Percentiles rank a stretch among this genome's conserved stretches.
Evolutionary conservation across 2,888 invertebrate genomes (phyloP).

Genomic region (Tridacna crocea): DNA sequence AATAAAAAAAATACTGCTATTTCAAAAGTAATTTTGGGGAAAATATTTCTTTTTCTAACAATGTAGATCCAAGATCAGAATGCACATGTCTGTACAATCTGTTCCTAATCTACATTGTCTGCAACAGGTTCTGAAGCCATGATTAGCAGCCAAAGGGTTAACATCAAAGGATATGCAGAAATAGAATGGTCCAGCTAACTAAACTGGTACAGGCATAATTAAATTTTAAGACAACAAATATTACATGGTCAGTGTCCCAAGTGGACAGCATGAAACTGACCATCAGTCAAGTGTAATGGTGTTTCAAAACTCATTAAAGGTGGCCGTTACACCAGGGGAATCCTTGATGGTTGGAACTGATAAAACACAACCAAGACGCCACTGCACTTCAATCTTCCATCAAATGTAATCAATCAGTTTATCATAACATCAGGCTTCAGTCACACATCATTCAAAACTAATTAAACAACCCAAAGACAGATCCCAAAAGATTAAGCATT

Average conservation of each 20-base stretch:
- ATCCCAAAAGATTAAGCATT: not conserved
- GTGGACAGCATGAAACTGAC: conserved; percentile 17
- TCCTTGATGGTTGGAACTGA: conserved; percentile 8
- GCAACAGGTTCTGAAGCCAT: too few relatives aligned
- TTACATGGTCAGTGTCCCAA: conserved; percentile 15
- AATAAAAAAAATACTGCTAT: too few relatives aligned
- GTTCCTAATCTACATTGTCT: too few relatives aligned
- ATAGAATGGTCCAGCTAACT: too few relatives aligned
- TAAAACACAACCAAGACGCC: conserved; percentile 17
- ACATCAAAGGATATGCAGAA: too few relatives aligned
- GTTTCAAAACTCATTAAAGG: conserved; percentile 48
- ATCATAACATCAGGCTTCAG: conserved; percentile 44
- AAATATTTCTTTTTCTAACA: too few relatives aligned
- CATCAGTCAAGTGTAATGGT: conserved; percentile 41
- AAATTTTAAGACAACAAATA: conserved; percentile 19
- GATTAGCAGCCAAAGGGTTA: too few relatives aligned
- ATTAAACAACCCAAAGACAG: conserved; percentile 11
- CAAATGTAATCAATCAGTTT: conserved; percentile 50
- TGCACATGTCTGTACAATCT: too few relatives aligned
- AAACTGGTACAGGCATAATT: too few relatives aligned
- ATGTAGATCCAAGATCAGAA: too few relatives aligned
- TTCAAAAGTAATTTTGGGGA: too few relatives aligned
- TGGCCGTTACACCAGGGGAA: conserved; percentile 14
- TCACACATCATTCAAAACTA: conserved; percentile 28
- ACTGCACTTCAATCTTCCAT: conserved; percentile 39